Base-by-base conservation (phyloP, 2,888 invertebrate genomes). In the Autographa gamma region DNA sequence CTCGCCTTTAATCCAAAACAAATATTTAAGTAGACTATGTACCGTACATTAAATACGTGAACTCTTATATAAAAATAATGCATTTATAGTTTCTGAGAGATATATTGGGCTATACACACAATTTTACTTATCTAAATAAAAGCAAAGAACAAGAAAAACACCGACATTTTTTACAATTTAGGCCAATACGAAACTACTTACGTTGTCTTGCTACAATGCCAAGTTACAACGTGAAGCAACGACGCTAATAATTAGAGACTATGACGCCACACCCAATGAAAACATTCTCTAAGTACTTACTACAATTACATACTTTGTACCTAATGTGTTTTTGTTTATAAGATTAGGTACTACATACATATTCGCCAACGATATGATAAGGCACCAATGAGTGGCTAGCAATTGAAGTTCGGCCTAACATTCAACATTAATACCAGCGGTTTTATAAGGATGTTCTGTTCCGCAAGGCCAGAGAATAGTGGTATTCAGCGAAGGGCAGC, bases 131-230 rank as follows among this genome's bases (percentile, higher is more conserved):
- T 63, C 62, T 60, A 79, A 58, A 76, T 71, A 58, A 62, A 72
- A 80, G 61, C 77, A 65, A 63, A 63, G 13, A 58, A 66, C 31
- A n/a, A 69, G 32, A 38, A 79, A 43, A 52, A 74, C 38, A 71
- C 38, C 56, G 66, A 72, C 70, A 69, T 74, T 79, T 81, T 83
- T 71, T 80, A 85, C 71, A 74, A 70, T 84, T 90, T 91, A 92
- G 91, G 92, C 92, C 92, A 81, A 85, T 82, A 80, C 80, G 90
- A 89, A 91, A 91, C 90, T 88, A 90, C 90, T 90, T 82, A 89
- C 89, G 73, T 77, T 74, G 69, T 76, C 79, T 86, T 84, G 86
- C 73, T 16, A n/a, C 6, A 7, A 48, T 48, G 48, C 48, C 68
- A 76, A 78, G 71, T 82, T 61, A 69, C 75, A 68, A 73, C 76